A percentile compares a stretch with the other conserved stretches of the same genome.
Evolutionary conservation across 2,888 invertebrate genomes (phyloP).

Genomic region (Drosophila melanosoma): DNA sequence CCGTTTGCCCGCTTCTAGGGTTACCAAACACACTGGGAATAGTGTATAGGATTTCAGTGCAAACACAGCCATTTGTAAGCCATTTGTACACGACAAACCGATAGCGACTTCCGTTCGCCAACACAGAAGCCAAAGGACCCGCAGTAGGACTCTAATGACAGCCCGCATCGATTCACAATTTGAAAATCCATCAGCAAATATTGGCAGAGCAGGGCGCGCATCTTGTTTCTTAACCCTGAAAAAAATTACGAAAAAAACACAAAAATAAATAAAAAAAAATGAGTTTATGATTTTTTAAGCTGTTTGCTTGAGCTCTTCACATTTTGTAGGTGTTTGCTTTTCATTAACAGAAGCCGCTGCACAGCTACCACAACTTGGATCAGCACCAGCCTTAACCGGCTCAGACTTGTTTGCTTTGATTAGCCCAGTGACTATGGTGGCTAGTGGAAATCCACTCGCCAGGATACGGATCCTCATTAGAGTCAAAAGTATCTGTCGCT

Average conservation of each 20-base stretch:
- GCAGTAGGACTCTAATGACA: slow-evolving; percentile 49
- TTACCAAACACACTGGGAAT: slow-evolving; percentile 21
- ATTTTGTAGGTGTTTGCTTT: slow-evolving; percentile 68
- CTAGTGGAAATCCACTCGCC: slow-evolving; percentile 52
- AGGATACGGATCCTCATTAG: slow-evolving; percentile 63
- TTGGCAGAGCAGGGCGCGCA: slow-evolving; percentile 47
- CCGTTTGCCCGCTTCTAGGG: not conserved
- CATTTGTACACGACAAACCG: slow-evolving; percentile 66
- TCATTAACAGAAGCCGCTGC: slow-evolving; percentile 73
- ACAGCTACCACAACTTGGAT: slow-evolving; percentile 14
- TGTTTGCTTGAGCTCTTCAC: slow-evolving; percentile 72
- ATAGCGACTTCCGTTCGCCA: slow-evolving; percentile 55
- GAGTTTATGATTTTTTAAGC: slow-evolving; percentile 79
- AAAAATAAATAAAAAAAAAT: slow-evolving; percentile 30
- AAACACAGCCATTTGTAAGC: slow-evolving; percentile 74
- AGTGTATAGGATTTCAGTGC: slow-evolving; percentile 64
- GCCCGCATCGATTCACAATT: slow-evolving; percentile 35
- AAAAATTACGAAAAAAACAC: not conserved
- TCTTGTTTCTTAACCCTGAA: slow-evolving; percentile 27
- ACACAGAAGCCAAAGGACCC: slow-evolving; percentile 28
- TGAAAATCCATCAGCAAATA: slow-evolving; percentile 71
- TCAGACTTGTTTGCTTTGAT: slow-evolving; percentile 65
- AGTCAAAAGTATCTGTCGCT: slow-evolving; percentile 59
- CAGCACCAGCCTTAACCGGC: slow-evolving; percentile 2
- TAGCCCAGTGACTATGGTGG: slow-evolving; percentile 63